phyloP scores from a whole-genome alignment of 2,888 invertebrate species.

The Gisinianus flammeolus region DNA sequence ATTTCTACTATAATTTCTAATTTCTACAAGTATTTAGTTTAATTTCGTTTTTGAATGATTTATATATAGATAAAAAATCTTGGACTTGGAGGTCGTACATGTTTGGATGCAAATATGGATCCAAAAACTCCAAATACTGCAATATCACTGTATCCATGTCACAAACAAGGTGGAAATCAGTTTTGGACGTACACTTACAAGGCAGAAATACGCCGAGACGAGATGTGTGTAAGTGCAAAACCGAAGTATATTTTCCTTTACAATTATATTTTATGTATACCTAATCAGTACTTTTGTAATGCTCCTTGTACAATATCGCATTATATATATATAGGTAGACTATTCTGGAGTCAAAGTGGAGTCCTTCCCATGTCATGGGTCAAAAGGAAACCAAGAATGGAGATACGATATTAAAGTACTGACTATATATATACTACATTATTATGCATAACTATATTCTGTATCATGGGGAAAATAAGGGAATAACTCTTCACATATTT shows the following conservation, averaged over 20 bases:
- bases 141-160: conserved; percentile 96
- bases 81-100: conserved; percentile 83
- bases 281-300: too few relatives aligned
- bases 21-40: too few relatives aligned
- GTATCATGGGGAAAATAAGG: neutral
- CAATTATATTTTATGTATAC: too few relatives aligned
- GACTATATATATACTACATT: too few relatives aligned
- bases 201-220: conserved; percentile 93
- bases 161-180: conserved; percentile 99
- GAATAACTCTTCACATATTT: neutral
- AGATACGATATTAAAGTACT: conserved; percentile 72
- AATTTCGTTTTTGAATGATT: too few relatives aligned
- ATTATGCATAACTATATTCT: neutral
- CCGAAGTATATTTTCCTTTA: too few relatives aligned
- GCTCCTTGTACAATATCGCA: too few relatives aligned
- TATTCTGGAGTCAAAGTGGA: conserved; percentile 89
- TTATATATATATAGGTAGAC: conserved; percentile 72
- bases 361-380: conserved; percentile 89
- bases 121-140: conserved; percentile 94
- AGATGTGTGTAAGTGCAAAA: conserved; percentile 64
- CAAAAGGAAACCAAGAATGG: conserved; percentile 92
- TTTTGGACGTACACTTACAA: conserved; percentile 73
- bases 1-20: neutral
- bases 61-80: conserved; percentile 87
- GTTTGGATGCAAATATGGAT: conserved; percentile 95